Percentiles rank a stretch among this genome's conserved stretches.
Conservation (phyloP, 2,113 vertebrate genomes). For the Nannobrachium achirus region DNA sequence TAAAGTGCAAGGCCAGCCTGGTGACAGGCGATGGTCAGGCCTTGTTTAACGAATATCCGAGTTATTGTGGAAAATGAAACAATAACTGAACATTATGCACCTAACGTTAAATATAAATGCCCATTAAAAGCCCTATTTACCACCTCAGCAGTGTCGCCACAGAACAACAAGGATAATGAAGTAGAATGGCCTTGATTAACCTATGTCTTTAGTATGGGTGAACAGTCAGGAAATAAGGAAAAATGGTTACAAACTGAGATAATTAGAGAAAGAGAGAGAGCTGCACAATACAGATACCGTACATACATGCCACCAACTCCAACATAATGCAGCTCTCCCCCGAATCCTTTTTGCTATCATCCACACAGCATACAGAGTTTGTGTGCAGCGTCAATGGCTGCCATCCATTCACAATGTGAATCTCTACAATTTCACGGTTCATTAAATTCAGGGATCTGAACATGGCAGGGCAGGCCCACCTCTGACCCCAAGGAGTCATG, state of each 20-base stretch:
- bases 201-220: constrained; percentile 22
- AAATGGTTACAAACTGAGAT: too few relatives aligned
- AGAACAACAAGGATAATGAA: constrained; percentile 31
- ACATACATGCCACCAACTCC: background rate
- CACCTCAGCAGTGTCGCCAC: constrained; percentile 20
- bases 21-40: too few relatives aligned
- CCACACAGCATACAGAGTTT: background rate
- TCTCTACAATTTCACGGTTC: constrained; percentile 37
- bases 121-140: constrained; percentile 25
- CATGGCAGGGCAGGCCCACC: constrained; percentile 13
- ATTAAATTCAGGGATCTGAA: constrained; percentile 21
- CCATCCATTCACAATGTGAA: background rate
- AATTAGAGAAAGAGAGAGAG: constrained; percentile 4
- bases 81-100: background rate
- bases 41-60: too few relatives aligned
- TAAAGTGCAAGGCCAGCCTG: too few relatives aligned
- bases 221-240: constrained; percentile 11
- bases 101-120: constrained; percentile 4
- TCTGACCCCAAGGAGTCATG: background rate
- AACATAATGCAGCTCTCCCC: constrained; percentile 22
- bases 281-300: background rate
- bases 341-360: background rate
- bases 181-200: constrained; percentile 59
- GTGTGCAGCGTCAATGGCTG: constrained; percentile 3
- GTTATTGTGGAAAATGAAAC: too few relatives aligned